Evolutionary conservation across 2,113 vertebrate species (phyloP), one percentile per base, ranked within the genome.

Genomic region (Porphyrio hochstetteri): DNA sequence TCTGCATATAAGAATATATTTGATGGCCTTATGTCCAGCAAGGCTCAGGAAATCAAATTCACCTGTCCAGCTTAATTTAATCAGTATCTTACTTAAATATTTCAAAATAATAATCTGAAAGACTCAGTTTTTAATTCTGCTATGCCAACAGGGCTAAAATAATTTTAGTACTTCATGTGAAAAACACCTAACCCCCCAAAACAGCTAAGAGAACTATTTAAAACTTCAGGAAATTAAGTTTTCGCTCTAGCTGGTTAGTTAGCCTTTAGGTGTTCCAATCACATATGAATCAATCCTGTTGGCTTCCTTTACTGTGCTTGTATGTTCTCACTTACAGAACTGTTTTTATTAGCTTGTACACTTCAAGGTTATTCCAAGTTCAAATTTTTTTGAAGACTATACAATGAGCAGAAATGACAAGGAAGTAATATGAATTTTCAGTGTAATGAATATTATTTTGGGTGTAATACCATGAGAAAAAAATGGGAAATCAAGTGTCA

Each of bases 241-340:
- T 93, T 93, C 50, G 50, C 61, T 89, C 16, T 42, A 18, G 2
- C 61, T 89, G 13, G 29, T 86, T 63, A 64, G 42, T 21, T 88
- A 71, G 50, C 40, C 65, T 79, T 88, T 74, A 80, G 59, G 12
- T 56, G 17, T 91, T 69, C 65, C 31, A 79, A 10, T 40, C 7
- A 20, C 59, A 53, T 21, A 53, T n/a, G 31, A 69, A 75, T 44
- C 25, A 76, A 38, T 64, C 53, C 60, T 74, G 9, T 20, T 67
- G 67, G 15, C n/a, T 83, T 52, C 31, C 17, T 87, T 85, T 88
- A 28, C 25, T 5, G 2, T 69, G 25, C 89, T 94, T 96, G 11
- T 21, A n/a, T 64, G 40, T 86, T 96, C 60, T 93, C 65, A 68
- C 67, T 96, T 88, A 68, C 42, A 86, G 24, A 82, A 93, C 35